These are phyloP conservation scores for Gasteruption jaculator DNA, from an alignment of 2,888 invertebrate genomes.

Conservation along the genomic window DNA sequence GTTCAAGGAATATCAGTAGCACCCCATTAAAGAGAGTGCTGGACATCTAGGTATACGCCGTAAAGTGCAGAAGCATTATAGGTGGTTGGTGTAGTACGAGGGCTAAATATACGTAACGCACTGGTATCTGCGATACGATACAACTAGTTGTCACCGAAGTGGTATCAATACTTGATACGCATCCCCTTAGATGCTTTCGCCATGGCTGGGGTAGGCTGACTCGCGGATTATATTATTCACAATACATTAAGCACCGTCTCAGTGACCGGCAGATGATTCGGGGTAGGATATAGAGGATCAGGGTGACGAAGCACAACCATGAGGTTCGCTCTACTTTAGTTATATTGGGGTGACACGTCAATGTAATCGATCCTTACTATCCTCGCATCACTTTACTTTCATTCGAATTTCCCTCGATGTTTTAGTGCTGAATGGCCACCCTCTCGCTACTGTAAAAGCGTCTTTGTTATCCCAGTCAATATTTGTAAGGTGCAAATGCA, in stretches of 20 bases:
- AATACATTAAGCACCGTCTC: constrained; percentile 48
- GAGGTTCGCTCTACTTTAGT: constrained; percentile 1
- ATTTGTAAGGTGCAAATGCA: constrained; percentile 30
- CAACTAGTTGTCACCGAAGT: constrained; percentile 37
- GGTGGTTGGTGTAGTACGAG: constrained; percentile 12
- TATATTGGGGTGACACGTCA: constrained; percentile 12
- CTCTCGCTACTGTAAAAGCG: too few relatives aligned
- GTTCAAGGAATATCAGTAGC: constrained; percentile 43
- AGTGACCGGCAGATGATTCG: constrained; percentile 34
- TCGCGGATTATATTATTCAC: constrained; percentile 48
- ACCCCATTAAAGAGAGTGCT: constrained; percentile 47
- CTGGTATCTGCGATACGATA: constrained; percentile 17
- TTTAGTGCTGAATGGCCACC: too few relatives aligned
- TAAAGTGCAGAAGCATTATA: constrained; percentile 25
- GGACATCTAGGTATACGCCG: constrained; percentile 33
- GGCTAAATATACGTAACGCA: constrained; percentile 20
- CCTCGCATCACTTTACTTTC: too few relatives aligned
- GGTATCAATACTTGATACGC: constrained; percentile 42
- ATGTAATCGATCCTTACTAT: constrained; percentile 15
- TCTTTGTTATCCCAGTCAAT: too few relatives aligned
- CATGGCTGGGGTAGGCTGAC: constrained; percentile 29
- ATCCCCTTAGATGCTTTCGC: constrained; percentile 3
- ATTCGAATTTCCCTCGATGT: too few relatives aligned
- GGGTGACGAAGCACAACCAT: constrained; percentile 2
- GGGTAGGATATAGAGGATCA: too few relatives aligned